phyloP scores from a whole-genome alignment of 2,888 invertebrate species.

The Laothoe populi region DNA sequence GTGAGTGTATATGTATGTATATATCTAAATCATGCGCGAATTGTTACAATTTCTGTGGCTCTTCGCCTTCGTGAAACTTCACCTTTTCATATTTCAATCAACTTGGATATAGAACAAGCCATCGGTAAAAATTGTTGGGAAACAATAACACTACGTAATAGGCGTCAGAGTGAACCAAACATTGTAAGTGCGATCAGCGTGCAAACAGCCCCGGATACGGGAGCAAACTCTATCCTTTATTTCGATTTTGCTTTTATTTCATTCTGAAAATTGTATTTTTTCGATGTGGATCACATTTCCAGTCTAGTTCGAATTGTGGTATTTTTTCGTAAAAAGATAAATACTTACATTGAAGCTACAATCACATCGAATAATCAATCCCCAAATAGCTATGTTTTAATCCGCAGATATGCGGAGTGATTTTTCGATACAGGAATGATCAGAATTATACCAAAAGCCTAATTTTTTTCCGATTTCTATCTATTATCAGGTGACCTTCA shows the following conservation, averaged over 20 bases:
- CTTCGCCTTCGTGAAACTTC: neutral
- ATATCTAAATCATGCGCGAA: too few species aligned
- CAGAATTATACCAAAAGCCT: too few species aligned
- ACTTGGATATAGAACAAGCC: neutral
- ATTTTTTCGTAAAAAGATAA: neutral
- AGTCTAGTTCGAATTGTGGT: neutral
- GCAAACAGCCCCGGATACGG: slow-evolving; percentile 77
- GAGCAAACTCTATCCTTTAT: slow-evolving; percentile 78
- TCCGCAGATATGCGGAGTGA: too few species aligned
- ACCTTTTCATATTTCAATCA: neutral
- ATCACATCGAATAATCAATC: neutral
- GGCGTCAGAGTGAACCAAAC: slow-evolving; percentile 59
- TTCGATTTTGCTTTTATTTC: slow-evolving; percentile 73
- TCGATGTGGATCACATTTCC: slow-evolving; percentile 8
- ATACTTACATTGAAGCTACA: too few species aligned
- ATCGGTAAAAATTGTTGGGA: slow-evolving; percentile 5
- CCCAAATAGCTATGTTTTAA: neutral
- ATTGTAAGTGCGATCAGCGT: slow-evolving; percentile 77
- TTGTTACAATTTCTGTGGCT: too few species aligned
- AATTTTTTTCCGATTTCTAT: too few species aligned
- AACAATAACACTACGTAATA: slow-evolving; percentile 55
- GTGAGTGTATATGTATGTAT: too few species aligned
- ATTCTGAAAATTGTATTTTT: slow-evolving; percentile 65
- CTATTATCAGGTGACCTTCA: too few species aligned
- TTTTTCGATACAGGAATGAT: too few species aligned